Evolutionary conservation across 2,113 vertebrate species (phyloP).

Genomic region (Macrotis lagotis): DNA sequence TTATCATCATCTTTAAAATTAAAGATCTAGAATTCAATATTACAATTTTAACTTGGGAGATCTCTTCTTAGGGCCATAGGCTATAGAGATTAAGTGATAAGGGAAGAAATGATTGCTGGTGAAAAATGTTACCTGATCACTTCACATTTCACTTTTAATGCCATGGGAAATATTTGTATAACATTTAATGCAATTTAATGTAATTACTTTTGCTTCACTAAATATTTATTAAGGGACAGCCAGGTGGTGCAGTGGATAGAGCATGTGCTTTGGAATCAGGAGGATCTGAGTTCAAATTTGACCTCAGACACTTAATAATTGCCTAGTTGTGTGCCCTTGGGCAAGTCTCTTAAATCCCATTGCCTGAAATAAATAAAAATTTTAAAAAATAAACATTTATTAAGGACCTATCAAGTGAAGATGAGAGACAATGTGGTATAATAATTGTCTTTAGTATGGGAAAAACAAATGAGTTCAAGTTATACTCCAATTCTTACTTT

Average conservation of each 20-base stretch:
- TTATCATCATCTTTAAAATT: slow-evolving; percentile 54
- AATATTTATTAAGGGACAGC: neutral
- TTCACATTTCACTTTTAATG: slow-evolving; percentile 27
- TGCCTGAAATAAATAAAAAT: no score
- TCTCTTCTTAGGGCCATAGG: neutral
- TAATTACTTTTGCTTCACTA: neutral
- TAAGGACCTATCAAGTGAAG: no score
- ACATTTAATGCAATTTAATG: neutral
- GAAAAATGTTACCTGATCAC: slow-evolving; percentile 26
- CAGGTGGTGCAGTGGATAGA: neutral
- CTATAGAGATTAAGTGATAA: slow-evolving; percentile 1
- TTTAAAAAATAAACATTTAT: no score
- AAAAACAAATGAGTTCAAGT: no score
- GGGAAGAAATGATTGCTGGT: slow-evolving; percentile 14
- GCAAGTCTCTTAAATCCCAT: no score
- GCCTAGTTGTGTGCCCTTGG: no score
- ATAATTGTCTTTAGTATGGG: no score
- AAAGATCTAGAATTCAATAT: neutral
- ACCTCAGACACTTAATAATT: no score
- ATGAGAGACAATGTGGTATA: no score
- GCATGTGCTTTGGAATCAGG: neutral
- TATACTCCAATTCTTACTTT: no score
- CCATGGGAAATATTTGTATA: neutral
- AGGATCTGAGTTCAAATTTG: neutral
- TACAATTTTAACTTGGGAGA: slow-evolving; percentile 32